phyloP scores from a whole-genome alignment of 1,140 invertebrate genomes.

The Drosophila ironensis region DNA sequence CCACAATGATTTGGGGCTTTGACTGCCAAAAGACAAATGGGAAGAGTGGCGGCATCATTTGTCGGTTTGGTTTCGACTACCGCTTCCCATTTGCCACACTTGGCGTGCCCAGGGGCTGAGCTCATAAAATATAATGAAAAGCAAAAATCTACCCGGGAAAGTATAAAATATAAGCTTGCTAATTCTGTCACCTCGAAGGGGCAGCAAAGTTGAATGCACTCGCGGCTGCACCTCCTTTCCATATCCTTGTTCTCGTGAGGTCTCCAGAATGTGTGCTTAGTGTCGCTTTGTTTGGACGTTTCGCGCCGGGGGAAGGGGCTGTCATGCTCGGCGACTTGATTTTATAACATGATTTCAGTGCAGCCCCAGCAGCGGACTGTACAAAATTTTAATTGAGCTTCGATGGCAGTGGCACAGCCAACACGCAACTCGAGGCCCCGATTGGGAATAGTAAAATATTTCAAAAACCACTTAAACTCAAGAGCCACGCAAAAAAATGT shows the following conservation, averaged over 20 bases:
- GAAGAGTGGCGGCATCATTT: constrained; percentile 24
- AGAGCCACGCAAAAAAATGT: constrained; percentile 1
- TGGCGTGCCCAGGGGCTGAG: constrained; percentile 29
- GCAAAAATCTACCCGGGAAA: constrained; percentile 45
- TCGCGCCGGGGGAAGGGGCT: constrained; percentile 1
- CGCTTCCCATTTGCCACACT: constrained; percentile 46
- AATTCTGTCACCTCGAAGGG: constrained; percentile 4
- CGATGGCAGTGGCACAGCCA: constrained; percentile 11
- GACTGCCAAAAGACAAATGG: constrained; percentile 1
- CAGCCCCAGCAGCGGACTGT: background rate
- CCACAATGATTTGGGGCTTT: constrained; percentile 20
- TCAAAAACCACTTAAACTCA: constrained; percentile 55
- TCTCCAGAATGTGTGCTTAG: constrained; percentile 27
- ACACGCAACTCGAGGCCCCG: constrained; percentile 27
- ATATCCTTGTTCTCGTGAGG: background rate
- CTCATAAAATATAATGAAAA: constrained; percentile 77
- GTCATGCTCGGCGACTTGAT: constrained; percentile 3
- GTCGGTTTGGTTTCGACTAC: constrained; percentile 1
- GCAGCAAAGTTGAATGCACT: constrained; percentile 55
- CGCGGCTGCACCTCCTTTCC: background rate
- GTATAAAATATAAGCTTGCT: constrained; percentile 11
- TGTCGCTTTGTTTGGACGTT: constrained; percentile 37
- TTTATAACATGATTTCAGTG: constrained; percentile 42
- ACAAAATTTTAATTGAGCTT: constrained; percentile 52
- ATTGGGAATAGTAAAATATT: constrained; percentile 45